Evolutionary conservation across 2,888 invertebrate genomes (phyloP).

Genomic region (Oscheius onirici): DNA sequence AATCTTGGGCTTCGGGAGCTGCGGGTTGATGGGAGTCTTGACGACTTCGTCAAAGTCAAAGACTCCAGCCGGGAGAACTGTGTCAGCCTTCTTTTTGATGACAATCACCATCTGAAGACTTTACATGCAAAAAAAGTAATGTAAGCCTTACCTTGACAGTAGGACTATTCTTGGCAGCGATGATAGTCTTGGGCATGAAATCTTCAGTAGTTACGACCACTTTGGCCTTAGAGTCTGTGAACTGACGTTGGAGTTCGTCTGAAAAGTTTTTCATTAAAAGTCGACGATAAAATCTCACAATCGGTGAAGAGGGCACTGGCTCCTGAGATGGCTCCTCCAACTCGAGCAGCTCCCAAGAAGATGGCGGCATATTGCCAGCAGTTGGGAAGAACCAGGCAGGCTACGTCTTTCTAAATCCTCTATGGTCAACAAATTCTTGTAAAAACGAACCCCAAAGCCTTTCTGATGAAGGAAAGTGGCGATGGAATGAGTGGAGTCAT

Average conservation of each 20-base stretch:
- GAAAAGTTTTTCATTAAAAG: slow-evolving; percentile 24
- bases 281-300: slow-evolving; percentile 38
- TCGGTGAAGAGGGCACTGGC: slow-evolving; percentile 63
- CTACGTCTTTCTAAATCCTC: slow-evolving; percentile 43
- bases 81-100: slow-evolving; percentile 40
- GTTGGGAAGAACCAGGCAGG: slow-evolving; percentile 52
- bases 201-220: slow-evolving; percentile 59
- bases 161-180: slow-evolving; percentile 52
- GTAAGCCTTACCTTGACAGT: slow-evolving; percentile 43
- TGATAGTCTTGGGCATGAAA: slow-evolving; percentile 57
- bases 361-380: slow-evolving; percentile 51
- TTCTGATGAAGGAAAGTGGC: slow-evolving; percentile 46
- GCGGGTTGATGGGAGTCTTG: slow-evolving; percentile 37
- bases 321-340: slow-evolving; percentile 54
- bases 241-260: slow-evolving; percentile 65
- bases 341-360: slow-evolving; percentile 50
- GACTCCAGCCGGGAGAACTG: slow-evolving; percentile 40
- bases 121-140: neutral
- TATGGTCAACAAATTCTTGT: neutral
- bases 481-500: slow-evolving; percentile 39
- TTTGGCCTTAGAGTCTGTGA: slow-evolving; percentile 56
- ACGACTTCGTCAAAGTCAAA: slow-evolving; percentile 50
- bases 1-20: slow-evolving; percentile 41
- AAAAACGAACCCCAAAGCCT: slow-evolving; percentile 41
- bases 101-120: slow-evolving; percentile 46